Percentiles rank a stretch among this genome's conserved stretches.
Conservation (phyloP, 2,113 vertebrate species). For the Gracilinanus agilis region DNA sequence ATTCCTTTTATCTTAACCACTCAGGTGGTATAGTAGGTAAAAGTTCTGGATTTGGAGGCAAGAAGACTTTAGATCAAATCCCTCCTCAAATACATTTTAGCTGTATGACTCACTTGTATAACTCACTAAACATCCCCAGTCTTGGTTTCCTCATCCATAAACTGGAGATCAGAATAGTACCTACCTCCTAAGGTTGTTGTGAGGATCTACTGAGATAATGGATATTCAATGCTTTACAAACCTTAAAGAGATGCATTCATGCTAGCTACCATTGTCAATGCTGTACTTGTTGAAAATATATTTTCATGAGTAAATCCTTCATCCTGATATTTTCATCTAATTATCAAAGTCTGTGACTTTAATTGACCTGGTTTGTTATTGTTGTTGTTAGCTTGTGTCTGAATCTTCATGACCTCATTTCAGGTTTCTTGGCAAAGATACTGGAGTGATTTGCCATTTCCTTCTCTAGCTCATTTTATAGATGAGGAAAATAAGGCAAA, state of each 20-base stretch:
- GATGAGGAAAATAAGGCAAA: too few relatives aligned
- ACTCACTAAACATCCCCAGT: not conserved
- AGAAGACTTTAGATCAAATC: not conserved
- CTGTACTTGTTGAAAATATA: not conserved
- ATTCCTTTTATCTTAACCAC: not conserved
- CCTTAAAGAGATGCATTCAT: not conserved
- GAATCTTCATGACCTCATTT: too few relatives aligned
- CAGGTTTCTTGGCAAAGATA: too few relatives aligned
- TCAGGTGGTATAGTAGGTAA: not conserved
- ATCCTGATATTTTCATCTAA: not conserved
- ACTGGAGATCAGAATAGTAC: too few relatives aligned
- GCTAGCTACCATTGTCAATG: not conserved
- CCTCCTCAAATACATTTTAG: not conserved
- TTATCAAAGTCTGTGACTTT: not conserved
- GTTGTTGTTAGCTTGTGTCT: too few relatives aligned
- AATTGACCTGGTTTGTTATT: too few relatives aligned
- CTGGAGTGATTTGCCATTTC: too few relatives aligned
- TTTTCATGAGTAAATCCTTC: not conserved
- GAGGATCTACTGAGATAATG: not conserved
- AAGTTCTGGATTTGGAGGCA: not conserved
- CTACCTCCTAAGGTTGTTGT: not conserved
- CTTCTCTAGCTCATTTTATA: too few relatives aligned
- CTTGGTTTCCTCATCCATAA: constrained; percentile 4
- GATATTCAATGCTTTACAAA: not conserved
- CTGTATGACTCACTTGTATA: not conserved